These are phyloP conservation scores for Hypothenemus hampei DNA, from an alignment of 1,140 invertebrate species.

Conservation along the genomic window DNA sequence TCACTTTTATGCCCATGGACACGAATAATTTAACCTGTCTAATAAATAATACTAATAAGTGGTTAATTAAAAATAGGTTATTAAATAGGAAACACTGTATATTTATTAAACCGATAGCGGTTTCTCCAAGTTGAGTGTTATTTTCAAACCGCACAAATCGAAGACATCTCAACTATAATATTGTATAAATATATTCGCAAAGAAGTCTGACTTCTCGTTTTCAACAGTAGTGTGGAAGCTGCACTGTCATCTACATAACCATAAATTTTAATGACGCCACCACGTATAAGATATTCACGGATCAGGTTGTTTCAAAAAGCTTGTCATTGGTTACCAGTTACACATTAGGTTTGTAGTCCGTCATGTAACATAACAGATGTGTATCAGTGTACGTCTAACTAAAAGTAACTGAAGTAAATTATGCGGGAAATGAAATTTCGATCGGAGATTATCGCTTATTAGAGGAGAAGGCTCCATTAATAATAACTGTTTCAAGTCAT, in stretches of 20 bases:
- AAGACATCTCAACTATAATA: too few relatives aligned
- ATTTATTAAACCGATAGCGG: constrained; percentile 1
- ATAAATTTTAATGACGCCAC: constrained; percentile 8
- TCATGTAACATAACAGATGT: constrained; percentile 7
- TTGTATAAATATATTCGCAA: too few relatives aligned
- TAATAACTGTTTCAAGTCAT: too few relatives aligned
- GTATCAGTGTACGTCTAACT: background rate
- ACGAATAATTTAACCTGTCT: constrained; percentile 15
- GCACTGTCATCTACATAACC: background rate
- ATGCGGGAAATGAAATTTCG: constrained; percentile 10
- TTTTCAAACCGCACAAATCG: too few relatives aligned
- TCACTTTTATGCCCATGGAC: constrained; percentile 9
- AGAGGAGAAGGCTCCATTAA: too few relatives aligned
- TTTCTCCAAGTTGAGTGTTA: too few relatives aligned
- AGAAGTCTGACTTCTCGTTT: too few relatives aligned
- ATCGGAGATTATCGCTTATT: background rate
- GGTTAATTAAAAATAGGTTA: constrained; percentile 8
- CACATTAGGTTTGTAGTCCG: constrained; percentile 5
- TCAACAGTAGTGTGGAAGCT: too few relatives aligned
- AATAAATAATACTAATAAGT: constrained; percentile 16
- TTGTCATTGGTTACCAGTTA: constrained; percentile 12
- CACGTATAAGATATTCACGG: background rate
- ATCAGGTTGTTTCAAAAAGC: too few relatives aligned
- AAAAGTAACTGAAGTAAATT: constrained; percentile 13
- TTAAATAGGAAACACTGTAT: background rate